Evolutionary conservation across 2,888 invertebrate genomes (phyloP).

Genomic region (Ophonus ardosiacus): DNA sequence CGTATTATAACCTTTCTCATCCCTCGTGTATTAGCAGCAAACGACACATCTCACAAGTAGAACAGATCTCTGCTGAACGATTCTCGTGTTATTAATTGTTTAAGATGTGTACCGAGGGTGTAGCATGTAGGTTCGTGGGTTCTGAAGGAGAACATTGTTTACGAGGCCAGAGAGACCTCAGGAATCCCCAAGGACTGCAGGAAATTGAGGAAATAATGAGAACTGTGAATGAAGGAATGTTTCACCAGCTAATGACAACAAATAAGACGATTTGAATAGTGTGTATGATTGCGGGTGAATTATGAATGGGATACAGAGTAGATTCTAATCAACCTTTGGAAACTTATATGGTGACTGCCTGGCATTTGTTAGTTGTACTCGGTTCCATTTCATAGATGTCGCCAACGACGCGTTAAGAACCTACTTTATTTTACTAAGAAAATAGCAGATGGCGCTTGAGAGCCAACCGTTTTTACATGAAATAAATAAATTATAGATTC

Average conservation of each 20-base stretch:
- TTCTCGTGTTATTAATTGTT: slow-evolving; percentile 57
- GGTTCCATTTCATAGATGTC: no score
- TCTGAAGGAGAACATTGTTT: background rate
- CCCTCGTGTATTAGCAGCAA: background rate
- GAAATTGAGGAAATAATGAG: background rate
- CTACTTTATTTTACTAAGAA: no score
- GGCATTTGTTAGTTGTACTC: no score
- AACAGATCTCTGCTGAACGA: slow-evolving; percentile 16
- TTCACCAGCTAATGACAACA: background rate
- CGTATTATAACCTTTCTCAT: background rate
- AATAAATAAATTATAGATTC: no score
- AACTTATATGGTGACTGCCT: no score
- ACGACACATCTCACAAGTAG: background rate
- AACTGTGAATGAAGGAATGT: background rate
- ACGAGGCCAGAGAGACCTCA: background rate
- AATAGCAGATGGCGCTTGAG: no score
- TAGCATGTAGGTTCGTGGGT: background rate
- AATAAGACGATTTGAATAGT: background rate
- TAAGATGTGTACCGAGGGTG: slow-evolving; percentile 35
- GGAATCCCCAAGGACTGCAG: background rate
- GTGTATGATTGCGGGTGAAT: background rate
- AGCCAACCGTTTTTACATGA: no score
- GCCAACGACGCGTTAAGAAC: no score
- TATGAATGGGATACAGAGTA: background rate
- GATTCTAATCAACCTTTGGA: no score